phyloP scores from a whole-genome alignment of 2,113 vertebrate species.

The Neofelis nebulosa region DNA sequence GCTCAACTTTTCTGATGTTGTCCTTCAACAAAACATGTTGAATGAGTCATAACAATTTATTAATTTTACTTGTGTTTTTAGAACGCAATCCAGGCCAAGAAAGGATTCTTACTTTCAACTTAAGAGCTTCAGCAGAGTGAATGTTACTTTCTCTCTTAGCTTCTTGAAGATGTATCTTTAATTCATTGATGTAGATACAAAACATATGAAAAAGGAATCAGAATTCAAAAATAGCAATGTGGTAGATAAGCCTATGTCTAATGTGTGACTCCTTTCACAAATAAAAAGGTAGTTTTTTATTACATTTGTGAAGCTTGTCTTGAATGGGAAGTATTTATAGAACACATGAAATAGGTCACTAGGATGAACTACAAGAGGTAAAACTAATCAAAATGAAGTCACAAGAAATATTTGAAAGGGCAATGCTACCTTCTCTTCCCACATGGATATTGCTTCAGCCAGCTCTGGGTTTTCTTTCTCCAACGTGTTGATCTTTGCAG shows the following conservation, averaged over 20 bases:
- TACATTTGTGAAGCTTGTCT: not conserved
- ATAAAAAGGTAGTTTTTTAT: not conserved
- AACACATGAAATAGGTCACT: not conserved
- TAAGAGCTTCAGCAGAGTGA: constrained; percentile 53
- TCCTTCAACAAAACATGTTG: too few relatives aligned
- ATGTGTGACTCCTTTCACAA: not conserved
- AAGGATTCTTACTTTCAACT: too few relatives aligned
- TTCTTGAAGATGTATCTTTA: constrained; percentile 86
- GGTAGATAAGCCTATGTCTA: too few relatives aligned
- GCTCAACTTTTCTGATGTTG: too few relatives aligned
- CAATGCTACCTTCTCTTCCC: constrained; percentile 88
- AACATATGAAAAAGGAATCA: not conserved
- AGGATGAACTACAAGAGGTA: not conserved
- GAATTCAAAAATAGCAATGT: not conserved
- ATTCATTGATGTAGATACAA: constrained; percentile 85
- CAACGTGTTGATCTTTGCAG: constrained; percentile 85
- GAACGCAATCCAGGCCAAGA: too few relatives aligned
- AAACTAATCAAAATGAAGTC: not conserved
- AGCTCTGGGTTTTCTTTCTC: constrained; percentile 88
- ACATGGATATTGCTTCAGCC: constrained; percentile 86
- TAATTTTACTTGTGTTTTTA: too few relatives aligned
- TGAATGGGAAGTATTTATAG: not conserved
- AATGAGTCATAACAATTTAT: too few relatives aligned
- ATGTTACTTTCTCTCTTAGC: constrained; percentile 8
- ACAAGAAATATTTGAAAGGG: not conserved